Evolutionary conservation across 2,888 invertebrate genomes (phyloP).

Genomic region (Disparrhopalites patrizii): DNA sequence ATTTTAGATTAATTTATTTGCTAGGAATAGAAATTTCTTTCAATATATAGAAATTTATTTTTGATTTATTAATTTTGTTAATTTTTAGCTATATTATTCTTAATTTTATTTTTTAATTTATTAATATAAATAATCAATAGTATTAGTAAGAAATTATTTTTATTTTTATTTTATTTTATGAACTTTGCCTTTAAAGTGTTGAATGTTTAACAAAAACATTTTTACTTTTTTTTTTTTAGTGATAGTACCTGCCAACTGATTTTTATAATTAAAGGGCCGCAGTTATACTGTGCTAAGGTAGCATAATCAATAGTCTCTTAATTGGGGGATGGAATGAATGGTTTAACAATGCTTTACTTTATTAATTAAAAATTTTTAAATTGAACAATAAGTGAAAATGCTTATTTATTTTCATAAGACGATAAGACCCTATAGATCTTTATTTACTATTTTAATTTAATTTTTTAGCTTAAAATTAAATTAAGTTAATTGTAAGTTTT

Average conservation of each 20-base stretch:
- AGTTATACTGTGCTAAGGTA: conserved; percentile 76
- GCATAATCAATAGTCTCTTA: conserved; percentile 76
- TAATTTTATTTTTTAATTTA: conserved; percentile 24
- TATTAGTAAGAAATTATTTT: too few relatives aligned
- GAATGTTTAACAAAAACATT: conserved; percentile 77
- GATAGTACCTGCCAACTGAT: conserved; percentile 70
- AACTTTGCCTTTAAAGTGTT: conserved; percentile 63
- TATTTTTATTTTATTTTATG: too few relatives aligned
- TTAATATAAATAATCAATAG: too few relatives aligned
- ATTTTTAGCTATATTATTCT: conserved; percentile 51
- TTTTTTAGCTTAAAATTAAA: conserved; percentile 50
- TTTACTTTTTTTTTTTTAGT: conserved; percentile 63
- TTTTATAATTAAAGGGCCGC: conserved; percentile 69
- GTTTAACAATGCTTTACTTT: conserved; percentile 64
- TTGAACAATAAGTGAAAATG: conserved; percentile 63
- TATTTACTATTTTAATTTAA: conserved; percentile 53
- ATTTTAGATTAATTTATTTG: conserved; percentile 50
- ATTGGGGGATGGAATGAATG: conserved; percentile 75
- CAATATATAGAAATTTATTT: conserved; percentile 53
- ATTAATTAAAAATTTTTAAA: conserved; percentile 57
- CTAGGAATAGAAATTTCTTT: conserved; percentile 60
- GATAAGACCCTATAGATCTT: conserved; percentile 78
- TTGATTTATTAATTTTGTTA: conserved; percentile 52
- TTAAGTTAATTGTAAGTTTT: conserved; percentile 55
- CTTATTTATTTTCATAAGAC: conserved; percentile 64